Conservation (phyloP, 2,797 vertebrate species). For the Chromobotia macracanthus region DNA sequence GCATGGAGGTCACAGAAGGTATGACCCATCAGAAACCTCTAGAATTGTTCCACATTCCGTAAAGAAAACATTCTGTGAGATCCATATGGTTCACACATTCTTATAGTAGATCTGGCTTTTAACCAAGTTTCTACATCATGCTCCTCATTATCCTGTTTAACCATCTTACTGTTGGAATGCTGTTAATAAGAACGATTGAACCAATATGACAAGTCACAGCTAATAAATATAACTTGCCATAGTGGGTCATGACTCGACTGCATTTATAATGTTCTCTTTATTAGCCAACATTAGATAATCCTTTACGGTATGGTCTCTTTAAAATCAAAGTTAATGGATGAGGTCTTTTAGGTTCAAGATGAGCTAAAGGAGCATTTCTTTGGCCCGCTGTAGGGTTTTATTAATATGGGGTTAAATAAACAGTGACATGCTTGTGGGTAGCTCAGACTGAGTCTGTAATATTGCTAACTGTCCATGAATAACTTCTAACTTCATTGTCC, state of each 20-base stretch:
- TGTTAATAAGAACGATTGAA: neutral
- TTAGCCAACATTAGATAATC: conserved; percentile 38
- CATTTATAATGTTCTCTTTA: conserved; percentile 38
- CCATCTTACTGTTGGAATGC: conserved; percentile 9
- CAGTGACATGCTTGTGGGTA: conserved; percentile 59
- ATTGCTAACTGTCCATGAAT: conserved; percentile 19
- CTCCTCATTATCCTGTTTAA: no score
- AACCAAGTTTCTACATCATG: neutral
- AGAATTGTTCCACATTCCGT: no score
- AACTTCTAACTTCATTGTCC: neutral
- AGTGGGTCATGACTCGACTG: neutral
- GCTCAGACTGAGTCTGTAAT: conserved; percentile 41
- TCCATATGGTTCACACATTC: no score
- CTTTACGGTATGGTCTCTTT: conserved; percentile 56
- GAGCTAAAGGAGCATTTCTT: conserved; percentile 51
- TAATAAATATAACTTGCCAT: conserved; percentile 16
- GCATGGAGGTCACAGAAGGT: no score
- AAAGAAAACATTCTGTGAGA: no score
- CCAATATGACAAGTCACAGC: conserved; percentile 14
- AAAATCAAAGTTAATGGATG: conserved; percentile 64
- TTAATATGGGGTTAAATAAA: conserved; percentile 79
- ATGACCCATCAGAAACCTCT: no score
- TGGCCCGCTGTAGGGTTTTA: conserved; percentile 62
- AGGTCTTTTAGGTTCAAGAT: conserved; percentile 8
- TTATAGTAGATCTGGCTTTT: no score